A percentile compares a stretch with the other conserved stretches of the same genome.
Evolutionary conservation across 1,140 invertebrate genomes (phyloP).

Genomic region (Ips typographus): DNA sequence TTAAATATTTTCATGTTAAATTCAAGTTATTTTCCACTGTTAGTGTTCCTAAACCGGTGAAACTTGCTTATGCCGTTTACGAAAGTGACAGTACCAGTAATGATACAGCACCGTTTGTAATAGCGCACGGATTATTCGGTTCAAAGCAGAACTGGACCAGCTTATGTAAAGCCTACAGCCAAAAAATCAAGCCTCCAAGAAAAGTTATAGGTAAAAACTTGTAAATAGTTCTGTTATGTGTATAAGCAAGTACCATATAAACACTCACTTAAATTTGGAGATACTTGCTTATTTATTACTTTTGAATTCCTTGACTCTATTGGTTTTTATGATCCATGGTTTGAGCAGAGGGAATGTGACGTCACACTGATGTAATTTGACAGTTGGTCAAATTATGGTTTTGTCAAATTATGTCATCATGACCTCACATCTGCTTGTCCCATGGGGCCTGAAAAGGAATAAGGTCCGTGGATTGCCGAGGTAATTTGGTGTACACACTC

Average conservation of each 20-base stretch:
- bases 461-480: too few relatives aligned
- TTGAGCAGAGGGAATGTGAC: too few relatives aligned
- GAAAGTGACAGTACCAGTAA: constrained; percentile 51
- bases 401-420: too few relatives aligned
- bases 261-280: background rate
- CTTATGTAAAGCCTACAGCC: constrained; percentile 72
- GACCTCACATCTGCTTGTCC: background rate
- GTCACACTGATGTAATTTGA: too few relatives aligned
- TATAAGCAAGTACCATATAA: background rate
- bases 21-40: background rate
- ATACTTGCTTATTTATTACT: background rate
- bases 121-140: constrained; percentile 85
- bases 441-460: too few relatives aligned
- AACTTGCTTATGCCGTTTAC: constrained; percentile 60
- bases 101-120: constrained; percentile 64
- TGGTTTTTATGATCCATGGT: background rate
- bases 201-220: constrained; percentile 61
- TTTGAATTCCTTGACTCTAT: background rate
- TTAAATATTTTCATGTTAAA: background rate
- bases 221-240: background rate
- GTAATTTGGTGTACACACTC: too few relatives aligned
- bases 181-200: constrained; percentile 58
- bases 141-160: constrained; percentile 84
- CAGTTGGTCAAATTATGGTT: too few relatives aligned
- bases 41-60: constrained; percentile 49